Conservation (phyloP, 2,113 vertebrate genomes). For the Eubucco bourcierii region DNA sequence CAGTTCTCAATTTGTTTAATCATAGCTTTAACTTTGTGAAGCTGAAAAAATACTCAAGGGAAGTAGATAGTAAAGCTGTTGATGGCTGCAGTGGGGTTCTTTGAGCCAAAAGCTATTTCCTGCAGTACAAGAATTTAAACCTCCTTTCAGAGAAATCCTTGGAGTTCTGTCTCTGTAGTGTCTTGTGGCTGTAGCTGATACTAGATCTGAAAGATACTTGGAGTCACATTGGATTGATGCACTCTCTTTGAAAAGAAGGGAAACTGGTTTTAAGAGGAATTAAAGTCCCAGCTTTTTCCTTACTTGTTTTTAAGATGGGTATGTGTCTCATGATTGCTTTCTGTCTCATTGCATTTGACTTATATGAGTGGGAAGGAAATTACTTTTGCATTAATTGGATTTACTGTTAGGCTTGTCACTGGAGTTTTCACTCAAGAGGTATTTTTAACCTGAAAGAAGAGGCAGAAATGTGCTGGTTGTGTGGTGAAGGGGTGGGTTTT, state of each 20-base stretch:
- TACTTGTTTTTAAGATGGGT: not conserved
- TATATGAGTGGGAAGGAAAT: not conserved
- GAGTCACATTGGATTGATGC: not conserved
- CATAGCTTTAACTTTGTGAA: not conserved
- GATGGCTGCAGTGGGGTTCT: not conserved
- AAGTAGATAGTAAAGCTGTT: not conserved
- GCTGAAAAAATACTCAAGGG: not conserved
- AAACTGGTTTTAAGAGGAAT: not conserved
- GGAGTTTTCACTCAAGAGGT: not conserved
- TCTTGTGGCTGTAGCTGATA: not conserved
- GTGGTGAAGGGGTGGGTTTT: not conserved
- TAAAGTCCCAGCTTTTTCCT: not conserved
- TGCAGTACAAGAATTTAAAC: not conserved
- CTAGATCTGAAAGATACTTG: not conserved
- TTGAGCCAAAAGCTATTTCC: not conserved
- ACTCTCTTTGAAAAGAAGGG: not conserved
- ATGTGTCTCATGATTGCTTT: not conserved
- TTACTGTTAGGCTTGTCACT: not conserved
- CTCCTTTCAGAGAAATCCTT: not conserved
- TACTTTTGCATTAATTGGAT: not conserved
- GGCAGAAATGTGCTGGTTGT: not conserved
- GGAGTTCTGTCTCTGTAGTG: not conserved
- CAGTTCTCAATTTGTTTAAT: not conserved
- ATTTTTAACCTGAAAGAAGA: not conserved
- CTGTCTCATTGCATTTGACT: not conserved